Percentiles rank a stretch among this genome's conserved stretches.
Evolutionary conservation across 2,888 invertebrate genomes (phyloP).

Genomic region (Phasia obesa): DNA sequence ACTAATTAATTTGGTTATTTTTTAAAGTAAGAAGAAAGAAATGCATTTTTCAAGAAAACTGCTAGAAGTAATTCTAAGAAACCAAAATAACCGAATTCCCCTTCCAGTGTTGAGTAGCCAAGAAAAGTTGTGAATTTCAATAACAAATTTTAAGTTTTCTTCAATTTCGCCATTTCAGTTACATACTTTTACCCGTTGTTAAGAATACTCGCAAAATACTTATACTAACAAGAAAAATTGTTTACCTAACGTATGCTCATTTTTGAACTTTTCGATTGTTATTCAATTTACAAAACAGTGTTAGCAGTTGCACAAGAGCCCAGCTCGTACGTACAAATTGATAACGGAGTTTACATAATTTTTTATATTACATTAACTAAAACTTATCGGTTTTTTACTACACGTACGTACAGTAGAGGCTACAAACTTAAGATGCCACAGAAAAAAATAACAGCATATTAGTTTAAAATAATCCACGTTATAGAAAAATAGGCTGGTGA

Average conservation of each 20-base stretch:
- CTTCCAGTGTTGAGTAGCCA: too few relatives aligned
- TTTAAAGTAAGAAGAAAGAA: too few relatives aligned
- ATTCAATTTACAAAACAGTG: slow-evolving; percentile 62
- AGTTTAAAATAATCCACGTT: too few relatives aligned
- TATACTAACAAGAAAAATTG: slow-evolving; percentile 24
- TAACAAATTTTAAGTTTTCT: not conserved
- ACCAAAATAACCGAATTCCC: too few relatives aligned
- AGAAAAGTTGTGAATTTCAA: too few relatives aligned
- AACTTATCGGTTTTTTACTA: slow-evolving; percentile 21
- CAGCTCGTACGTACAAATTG: slow-evolving; percentile 11
- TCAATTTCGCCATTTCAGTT: not conserved
- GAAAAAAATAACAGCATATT: too few relatives aligned
- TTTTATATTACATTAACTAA: slow-evolving; percentile 21
- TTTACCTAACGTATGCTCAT: not conserved
- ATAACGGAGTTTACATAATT: slow-evolving; percentile 25
- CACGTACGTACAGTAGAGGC: not conserved
- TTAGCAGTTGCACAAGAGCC: slow-evolving; percentile 22
- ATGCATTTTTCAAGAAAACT: too few relatives aligned
- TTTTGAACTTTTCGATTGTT: slow-evolving; percentile 51
- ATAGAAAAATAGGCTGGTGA: too few relatives aligned
- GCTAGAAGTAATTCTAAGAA: too few relatives aligned
- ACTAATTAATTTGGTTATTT: too few relatives aligned
- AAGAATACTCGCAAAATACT: slow-evolving; percentile 12
- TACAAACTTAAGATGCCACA: not conserved
- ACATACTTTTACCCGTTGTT: slow-evolving; percentile 33